These are phyloP conservation scores for Blera fallax DNA, from an alignment of 2,888 invertebrate species.

Conservation along the genomic window DNA sequence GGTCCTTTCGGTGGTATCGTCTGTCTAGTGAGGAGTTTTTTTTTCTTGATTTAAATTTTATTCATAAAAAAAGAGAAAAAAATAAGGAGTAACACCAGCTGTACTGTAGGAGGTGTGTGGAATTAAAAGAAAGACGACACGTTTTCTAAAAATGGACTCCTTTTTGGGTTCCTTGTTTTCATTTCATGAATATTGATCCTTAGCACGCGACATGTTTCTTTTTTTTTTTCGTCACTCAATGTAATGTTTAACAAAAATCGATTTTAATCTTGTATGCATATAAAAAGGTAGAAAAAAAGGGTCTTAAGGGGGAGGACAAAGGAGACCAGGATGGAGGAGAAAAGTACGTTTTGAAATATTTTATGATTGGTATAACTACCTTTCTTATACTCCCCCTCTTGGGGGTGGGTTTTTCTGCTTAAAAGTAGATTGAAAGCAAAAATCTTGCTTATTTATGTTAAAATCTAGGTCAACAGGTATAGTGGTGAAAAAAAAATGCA, in stretches of 20 bases:
- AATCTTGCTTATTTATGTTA: not conserved
- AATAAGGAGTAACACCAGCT: not conserved
- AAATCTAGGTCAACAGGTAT: constrained; percentile 3
- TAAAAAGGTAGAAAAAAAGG: not conserved
- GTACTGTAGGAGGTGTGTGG: not conserved
- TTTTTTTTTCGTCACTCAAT: not conserved
- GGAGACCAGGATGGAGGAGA: not conserved
- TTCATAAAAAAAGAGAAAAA: not conserved
- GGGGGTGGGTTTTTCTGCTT: not conserved
- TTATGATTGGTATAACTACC: constrained; percentile 11
- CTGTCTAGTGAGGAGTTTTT: not conserved
- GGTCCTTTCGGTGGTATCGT: not conserved
- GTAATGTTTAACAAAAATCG: constrained; percentile 17
- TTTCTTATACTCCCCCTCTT: too few relatives aligned
- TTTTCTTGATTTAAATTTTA: constrained; percentile 3
- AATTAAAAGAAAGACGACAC: not conserved
- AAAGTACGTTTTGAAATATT: constrained; percentile 1
- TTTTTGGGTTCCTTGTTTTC: not conserved
- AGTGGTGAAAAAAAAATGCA: not conserved
- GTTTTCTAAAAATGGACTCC: not conserved
- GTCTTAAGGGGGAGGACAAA: not conserved
- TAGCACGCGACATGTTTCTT: constrained; percentile 21
- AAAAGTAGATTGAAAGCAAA: not conserved
- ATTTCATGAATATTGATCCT: constrained; percentile 18
- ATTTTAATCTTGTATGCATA: constrained; percentile 31